Base-by-base conservation (phyloP, 2,888 invertebrate genomes). In the Dicyrtoma fusca region DNA sequence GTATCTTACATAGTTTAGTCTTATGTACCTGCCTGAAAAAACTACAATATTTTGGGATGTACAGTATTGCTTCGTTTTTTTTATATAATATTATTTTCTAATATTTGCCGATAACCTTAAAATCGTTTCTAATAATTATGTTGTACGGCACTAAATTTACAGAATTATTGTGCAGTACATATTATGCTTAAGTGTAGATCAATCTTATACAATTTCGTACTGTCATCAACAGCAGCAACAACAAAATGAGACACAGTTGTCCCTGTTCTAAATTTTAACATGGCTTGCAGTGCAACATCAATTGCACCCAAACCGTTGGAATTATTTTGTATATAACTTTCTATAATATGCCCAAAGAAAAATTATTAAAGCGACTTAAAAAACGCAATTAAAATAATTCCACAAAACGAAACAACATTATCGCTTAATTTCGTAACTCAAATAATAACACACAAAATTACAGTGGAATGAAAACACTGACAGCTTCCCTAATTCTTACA, bases 341-440 rank as follows among this genome's bases (percentile, higher is more conserved):
- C 23, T 13, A 6, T 44, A 21, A 14, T 44, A 61, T 44, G 53
- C 19, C 26, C 34, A 44, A n/a, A 25, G 5, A 44, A 59, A 59
- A 59, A 34, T 17, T 11, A 51, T 68, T 68, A 57, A 68, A 68
- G 68, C 68, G 68, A 68, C 68, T 68, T 62, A n/a, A 63, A 21
- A 53, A 53, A 8, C n/a, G 25, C 5, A 21, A 26, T 57, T 53
- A 19, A 53, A 34, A 34, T 55, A 25, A n/a, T 26, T 65, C 49
- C 25, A 64, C 64, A 47, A 64, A 57, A 57, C 19, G 53, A 21
- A 21, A 5, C 19, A 25, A 25, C 34, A 34, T 34, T 8, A 34
- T 34, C 8, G 3, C 34, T 5, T 34, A 34, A 34, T n/a, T n/a
- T n/a, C n/a, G n/a, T 34, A 34, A 34, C n/a, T 49, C 19, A n/a